Evolutionary conservation across 2,113 vertebrate genomes (phyloP).

Genomic region (Podarcis muralis): DNA sequence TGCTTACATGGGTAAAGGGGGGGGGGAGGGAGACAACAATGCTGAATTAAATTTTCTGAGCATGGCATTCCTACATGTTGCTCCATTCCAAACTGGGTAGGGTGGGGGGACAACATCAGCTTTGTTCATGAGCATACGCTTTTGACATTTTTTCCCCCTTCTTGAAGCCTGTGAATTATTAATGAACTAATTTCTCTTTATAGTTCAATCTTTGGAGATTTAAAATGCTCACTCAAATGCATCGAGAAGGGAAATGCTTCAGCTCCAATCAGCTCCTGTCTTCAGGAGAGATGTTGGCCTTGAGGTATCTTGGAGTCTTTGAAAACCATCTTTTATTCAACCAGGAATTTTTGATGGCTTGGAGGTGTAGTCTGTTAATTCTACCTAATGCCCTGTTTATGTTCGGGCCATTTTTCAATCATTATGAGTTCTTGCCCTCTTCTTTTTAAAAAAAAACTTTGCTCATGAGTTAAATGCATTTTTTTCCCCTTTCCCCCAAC

Average conservation of each 20-base stretch:
- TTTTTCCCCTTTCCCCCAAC: neutral
- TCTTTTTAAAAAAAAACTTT: constrained; percentile 4
- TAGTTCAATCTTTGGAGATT: constrained; percentile 85
- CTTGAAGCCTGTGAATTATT: constrained; percentile 83
- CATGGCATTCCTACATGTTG: constrained; percentile 55
- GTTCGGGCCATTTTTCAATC: constrained; percentile 42
- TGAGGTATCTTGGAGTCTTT: constrained; percentile 78
- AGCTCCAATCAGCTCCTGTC: constrained; percentile 72
- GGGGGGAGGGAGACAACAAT: constrained; percentile 53
- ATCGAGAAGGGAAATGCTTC: constrained; percentile 73
- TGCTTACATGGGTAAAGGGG: constrained; percentile 73
- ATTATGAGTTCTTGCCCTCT: constrained; percentile 50
- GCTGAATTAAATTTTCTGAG: constrained; percentile 75
- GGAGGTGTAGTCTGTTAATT: constrained; percentile 73
- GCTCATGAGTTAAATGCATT: constrained; percentile 29
- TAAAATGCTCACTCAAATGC: constrained; percentile 80
- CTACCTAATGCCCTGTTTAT: constrained; percentile 75
- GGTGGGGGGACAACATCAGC: constrained; percentile 73
- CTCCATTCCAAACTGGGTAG: constrained; percentile 68
- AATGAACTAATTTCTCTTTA: constrained; percentile 87
- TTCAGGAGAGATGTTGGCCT: constrained; percentile 75
- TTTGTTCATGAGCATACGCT: constrained; percentile 79
- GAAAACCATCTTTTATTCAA: constrained; percentile 78
- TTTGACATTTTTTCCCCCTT: constrained; percentile 79
- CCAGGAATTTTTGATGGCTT: constrained; percentile 75